Base-by-base conservation (phyloP, 1,140 invertebrate species). In the Drosophila quadrilineata region DNA sequence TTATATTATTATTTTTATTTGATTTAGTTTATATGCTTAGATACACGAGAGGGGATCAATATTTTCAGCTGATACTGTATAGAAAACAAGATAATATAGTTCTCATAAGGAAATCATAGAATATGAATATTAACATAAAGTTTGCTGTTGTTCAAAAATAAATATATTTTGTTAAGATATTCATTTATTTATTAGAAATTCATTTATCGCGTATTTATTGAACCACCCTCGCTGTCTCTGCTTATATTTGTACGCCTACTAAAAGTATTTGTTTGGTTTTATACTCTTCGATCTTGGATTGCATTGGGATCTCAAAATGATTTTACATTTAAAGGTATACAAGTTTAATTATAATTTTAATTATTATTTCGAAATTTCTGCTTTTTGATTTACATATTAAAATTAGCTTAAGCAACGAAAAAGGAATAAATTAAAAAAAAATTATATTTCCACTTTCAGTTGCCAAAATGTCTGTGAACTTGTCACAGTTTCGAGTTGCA, bases 231-330 rank as follows among this genome's bases (percentile, higher is more conserved):
- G 43, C 26, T 14, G 5, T 19, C 24, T 24, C 6, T 35, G 74
- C 75, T 80, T 76, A 64, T 63, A 59, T 77, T 87, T 82, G 65
- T 82, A 87, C 64, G 64, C 84, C 74, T 87, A 87, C 73, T 74
- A 40, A 56, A 53, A 59, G 45, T 56, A 28, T 48, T 29, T 9
- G 21, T 28, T 8, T 28, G 17, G 8, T 8, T 35, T 33, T 43
- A 63, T 63, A 6, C 24, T 49, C 69, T 46, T 59, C n/a, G n/a
- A n/a, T n/a, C n/a, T 68, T 46, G 26, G 14, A 58, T 66, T 52
- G 17, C 5, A n/a, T n/a, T n/a, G n/a, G n/a, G n/a, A n/a, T n/a
- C n/a, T n/a, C n/a, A n/a, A n/a, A n/a, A n/a, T n/a, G n/a, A n/a
- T n/a, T n/a, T n/a, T n/a, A n/a, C n/a, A n/a, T n/a, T n/a, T n/a